A percentile compares a stretch with the other conserved stretches of the same genome.
Evolutionary conservation across 2,113 vertebrate species (phyloP).

Genomic region (Atherinomorus stipes): DNA sequence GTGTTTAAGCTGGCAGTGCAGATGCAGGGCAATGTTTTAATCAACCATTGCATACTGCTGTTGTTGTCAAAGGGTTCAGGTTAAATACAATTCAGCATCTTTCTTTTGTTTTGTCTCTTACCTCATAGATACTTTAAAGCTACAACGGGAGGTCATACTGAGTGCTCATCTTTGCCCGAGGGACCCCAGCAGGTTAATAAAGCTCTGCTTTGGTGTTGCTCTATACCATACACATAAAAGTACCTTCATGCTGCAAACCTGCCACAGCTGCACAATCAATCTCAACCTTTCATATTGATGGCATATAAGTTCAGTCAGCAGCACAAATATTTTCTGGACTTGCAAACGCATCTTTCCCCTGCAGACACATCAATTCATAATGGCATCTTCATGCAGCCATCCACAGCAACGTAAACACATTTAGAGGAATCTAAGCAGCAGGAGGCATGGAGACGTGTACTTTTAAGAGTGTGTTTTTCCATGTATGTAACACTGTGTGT

Average conservation of each 20-base stretch:
- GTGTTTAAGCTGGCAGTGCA: neutral
- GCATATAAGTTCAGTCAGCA: constrained; percentile 24
- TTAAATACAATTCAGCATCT: constrained; percentile 4
- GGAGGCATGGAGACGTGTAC: constrained; percentile 31
- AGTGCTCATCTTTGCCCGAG: neutral
- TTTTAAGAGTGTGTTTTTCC: neutral
- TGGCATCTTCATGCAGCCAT: constrained; percentile 66
- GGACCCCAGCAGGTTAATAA: constrained; percentile 11
- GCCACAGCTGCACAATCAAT: constrained; percentile 41
- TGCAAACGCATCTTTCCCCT: constrained; percentile 32
- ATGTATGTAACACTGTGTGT: neutral
- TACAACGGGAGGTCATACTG: neutral
- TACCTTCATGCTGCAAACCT: constrained; percentile 5
- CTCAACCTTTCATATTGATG: constrained; percentile 30
- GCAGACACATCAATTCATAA: constrained; percentile 68
- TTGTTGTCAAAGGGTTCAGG: neutral
- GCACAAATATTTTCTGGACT: constrained; percentile 29
- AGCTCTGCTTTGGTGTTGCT: constrained; percentile 16
- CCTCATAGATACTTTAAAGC: neutral
- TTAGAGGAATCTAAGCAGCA: constrained; percentile 58
- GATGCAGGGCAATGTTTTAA: neutral
- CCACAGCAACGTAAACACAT: constrained; percentile 72
- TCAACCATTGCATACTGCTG: neutral
- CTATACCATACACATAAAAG: constrained; percentile 10
- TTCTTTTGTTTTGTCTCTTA: neutral